A percentile compares a stretch with the other conserved stretches of the same genome.
Evolutionary conservation across 1,140 invertebrate genomes (phyloP).

Genomic region (Trichonephila clavata): DNA sequence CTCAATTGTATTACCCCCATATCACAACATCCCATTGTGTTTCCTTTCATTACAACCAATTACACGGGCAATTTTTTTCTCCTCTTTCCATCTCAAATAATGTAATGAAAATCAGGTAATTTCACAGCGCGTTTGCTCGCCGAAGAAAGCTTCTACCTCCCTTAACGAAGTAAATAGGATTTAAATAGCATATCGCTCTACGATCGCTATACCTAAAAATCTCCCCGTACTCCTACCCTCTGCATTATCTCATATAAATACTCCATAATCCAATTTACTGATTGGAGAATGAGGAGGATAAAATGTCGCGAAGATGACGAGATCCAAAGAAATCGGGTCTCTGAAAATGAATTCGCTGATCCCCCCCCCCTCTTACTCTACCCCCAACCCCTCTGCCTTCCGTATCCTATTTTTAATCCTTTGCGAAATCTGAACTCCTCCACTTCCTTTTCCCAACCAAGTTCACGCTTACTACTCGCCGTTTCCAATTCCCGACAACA

Average conservation of each 20-base stretch:
- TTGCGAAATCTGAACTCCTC: background rate
- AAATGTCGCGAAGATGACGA: background rate
- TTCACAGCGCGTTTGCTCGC: background rate
- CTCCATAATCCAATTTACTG: constrained; percentile 34
- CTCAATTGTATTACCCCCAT: background rate
- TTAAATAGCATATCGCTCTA: constrained; percentile 27
- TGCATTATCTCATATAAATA: constrained; percentile 3
- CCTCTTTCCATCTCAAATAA: background rate
- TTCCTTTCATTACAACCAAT: background rate
- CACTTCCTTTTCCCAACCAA: background rate
- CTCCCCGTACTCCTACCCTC: background rate
- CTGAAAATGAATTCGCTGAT: background rate
- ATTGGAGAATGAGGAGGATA: constrained; percentile 25
- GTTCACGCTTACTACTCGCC: background rate
- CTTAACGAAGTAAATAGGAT: constrained; percentile 30
- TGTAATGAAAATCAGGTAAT: background rate
- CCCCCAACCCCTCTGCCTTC: background rate
- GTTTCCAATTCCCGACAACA: background rate
- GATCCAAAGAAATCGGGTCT: background rate
- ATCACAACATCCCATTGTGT: background rate
- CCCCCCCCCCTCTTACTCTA: background rate
- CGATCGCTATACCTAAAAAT: background rate
- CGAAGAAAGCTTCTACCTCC: background rate
- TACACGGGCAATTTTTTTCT: background rate
- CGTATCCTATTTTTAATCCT: background rate